Conservation (phyloP, 2,888 invertebrate species). For the Hirtodrosophila cameraria region DNA sequence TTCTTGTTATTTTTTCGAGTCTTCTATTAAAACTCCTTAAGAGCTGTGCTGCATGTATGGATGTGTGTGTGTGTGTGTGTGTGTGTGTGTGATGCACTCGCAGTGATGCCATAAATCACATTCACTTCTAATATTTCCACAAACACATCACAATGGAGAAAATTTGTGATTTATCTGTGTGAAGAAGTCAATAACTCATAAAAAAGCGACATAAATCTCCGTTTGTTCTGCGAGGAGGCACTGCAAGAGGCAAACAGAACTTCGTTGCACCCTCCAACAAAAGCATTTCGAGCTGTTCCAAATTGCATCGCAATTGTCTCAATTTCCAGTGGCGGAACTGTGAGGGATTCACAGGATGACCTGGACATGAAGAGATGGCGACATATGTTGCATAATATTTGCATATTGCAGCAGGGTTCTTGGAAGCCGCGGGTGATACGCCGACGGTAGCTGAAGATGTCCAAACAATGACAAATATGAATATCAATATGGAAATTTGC, state of each 20-base stretch:
- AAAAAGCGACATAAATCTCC: slow-evolving; percentile 79
- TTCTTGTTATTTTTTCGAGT: slow-evolving; percentile 2
- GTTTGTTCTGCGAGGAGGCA: slow-evolving; percentile 20
- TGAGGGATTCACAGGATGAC: slow-evolving; percentile 38
- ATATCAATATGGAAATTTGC: slow-evolving; percentile 58
- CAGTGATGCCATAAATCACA: slow-evolving; percentile 72
- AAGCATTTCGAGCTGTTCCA: slow-evolving; percentile 6
- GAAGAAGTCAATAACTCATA: slow-evolving; percentile 81
- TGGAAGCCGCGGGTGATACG: slow-evolving; percentile 32
- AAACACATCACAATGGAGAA: slow-evolving; percentile 78
- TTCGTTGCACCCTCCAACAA: slow-evolving; percentile 5
- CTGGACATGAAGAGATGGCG: slow-evolving; percentile 23
- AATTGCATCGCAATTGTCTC: slow-evolving; percentile 38
- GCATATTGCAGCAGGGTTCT: slow-evolving; percentile 60
- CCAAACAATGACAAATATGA: slow-evolving; percentile 68
- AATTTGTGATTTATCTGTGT: slow-evolving; percentile 80
- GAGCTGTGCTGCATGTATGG: slow-evolving; percentile 30
- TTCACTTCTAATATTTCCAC: slow-evolving; percentile 79
- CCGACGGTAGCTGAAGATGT: slow-evolving; percentile 51
- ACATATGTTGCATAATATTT: slow-evolving; percentile 74
- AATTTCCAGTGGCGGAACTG: slow-evolving; percentile 25
- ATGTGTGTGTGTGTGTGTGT: background rate
- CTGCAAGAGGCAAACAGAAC: slow-evolving; percentile 28
- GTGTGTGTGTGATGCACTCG: slow-evolving; percentile 13
- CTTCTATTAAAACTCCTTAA: slow-evolving; percentile 31